Base-by-base conservation (phyloP, 2,113 vertebrate genomes). In the Lamprotornis superbus region DNA sequence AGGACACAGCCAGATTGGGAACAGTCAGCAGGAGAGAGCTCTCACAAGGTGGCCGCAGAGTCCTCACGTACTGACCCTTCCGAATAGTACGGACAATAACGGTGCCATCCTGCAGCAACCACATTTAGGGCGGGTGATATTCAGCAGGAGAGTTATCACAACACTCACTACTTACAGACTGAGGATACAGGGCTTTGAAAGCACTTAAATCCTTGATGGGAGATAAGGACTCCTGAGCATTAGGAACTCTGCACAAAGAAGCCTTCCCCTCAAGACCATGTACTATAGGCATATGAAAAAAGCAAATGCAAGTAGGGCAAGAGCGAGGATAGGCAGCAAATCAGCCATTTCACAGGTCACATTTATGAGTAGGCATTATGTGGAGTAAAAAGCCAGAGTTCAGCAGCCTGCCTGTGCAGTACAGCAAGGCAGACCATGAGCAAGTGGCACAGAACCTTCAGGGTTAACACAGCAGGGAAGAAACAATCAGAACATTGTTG, bases 51-150 rank as follows among this genome's bases (percentile, higher is more conserved):
- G 99, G 99, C 5, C 98, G 97, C 96, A 99, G 96, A 56, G 98
- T 99, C 84, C 98, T 98, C 98, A 99, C 98, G 28, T 99, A 99
- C 95, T 99, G 99, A 61, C 99, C 99, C 60, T 98, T 98, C 60
- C 98, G 98, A 83, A 99, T 95, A 2, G 99, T 98, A 96, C 98
- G 98, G 93, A 99, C 98, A 97, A 99, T 99, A 83, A 99, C 99
- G 0, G 98, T 99, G 63, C 99, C 99, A 56, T 99, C 99, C 99
- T 99, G 96, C 16, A 95, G 40, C n/a, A 1, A 89, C 4, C 68
- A 95, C 52, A 92, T 16, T 10, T 3, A 59, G 77, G 28, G 11
- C 35, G 55, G 44, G 2, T 37, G 10, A 33, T 44, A 56, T 7
- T 67, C 60, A 77, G 31, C 63, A 56, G 12, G 4, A 21, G 23